phyloP scores from a whole-genome alignment of 2,888 invertebrate genomes.

The Trichogramma dendrolimi region DNA sequence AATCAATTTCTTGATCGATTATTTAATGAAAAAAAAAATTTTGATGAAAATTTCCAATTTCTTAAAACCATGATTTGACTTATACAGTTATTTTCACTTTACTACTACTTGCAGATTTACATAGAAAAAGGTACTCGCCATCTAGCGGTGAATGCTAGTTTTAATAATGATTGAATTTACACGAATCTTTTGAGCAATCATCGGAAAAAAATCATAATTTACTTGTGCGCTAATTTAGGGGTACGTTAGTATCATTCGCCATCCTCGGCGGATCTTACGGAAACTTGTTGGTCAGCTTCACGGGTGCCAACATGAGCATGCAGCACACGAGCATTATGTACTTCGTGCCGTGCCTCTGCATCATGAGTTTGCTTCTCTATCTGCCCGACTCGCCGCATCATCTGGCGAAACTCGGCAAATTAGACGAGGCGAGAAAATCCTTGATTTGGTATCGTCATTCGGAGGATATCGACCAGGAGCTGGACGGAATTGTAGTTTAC shows the following conservation, averaged over 20 bases:
- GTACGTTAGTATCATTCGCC: constrained; percentile 39
- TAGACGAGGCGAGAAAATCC: constrained; percentile 15
- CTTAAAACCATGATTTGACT: too few species aligned
- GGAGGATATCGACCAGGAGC: constrained; percentile 34
- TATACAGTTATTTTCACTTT: too few species aligned
- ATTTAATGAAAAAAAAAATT: too few species aligned
- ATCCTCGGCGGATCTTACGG: constrained; percentile 41
- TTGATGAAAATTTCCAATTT: too few species aligned
- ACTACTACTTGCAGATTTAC: too few species aligned
- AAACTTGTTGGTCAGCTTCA: constrained; percentile 39
- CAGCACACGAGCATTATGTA: constrained; percentile 37
- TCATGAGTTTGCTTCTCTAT: constrained; percentile 34
- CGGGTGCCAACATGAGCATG: constrained; percentile 41
- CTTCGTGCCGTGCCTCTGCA: constrained; percentile 34
- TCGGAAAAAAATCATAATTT: too few species aligned
- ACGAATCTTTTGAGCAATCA: too few species aligned
- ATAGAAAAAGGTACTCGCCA: too few species aligned
- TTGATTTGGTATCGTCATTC: constrained; percentile 15
- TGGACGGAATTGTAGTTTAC: constrained; percentile 36
- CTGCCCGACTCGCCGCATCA: constrained; percentile 45
- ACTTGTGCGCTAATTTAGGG: constrained; percentile 26
- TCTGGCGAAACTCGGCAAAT: constrained; percentile 12
- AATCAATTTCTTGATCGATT: too few species aligned
- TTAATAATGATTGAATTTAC: too few species aligned
- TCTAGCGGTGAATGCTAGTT: too few species aligned